Base-by-base conservation (phyloP, 2,113 vertebrate species). In the Garra rufa region DNA sequence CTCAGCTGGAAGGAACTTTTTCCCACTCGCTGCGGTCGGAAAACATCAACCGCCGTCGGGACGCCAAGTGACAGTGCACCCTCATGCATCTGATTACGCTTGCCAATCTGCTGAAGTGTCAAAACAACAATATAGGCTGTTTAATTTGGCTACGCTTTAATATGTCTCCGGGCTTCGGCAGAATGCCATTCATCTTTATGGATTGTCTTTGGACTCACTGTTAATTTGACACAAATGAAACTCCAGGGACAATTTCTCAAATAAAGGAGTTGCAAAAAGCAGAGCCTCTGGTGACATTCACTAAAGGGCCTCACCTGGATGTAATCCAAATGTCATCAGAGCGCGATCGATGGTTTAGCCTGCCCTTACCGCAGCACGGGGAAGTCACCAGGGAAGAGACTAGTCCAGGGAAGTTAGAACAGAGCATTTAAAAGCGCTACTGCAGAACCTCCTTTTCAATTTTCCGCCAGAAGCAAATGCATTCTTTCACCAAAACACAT, bases 161-260 rank as follows among this genome's bases (percentile, higher is more conserved):
- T 87, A 65, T 83, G 76, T 85, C 79, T 65, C 24, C 28, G 24
- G 48, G 57, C 44, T 71, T 59, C 70, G 55, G 81, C 81, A 69
- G 71, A 81, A 77, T 59, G 83, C 30, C 75, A 78, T 59, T 48
- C 19, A 65, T 43, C 67, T 52, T 52, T 55, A 86, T 88, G 83
- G 86, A 89, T 89, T 88, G 87, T 84, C 82, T 76, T 79, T 73
- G 50, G 81, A 50, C 38, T 81, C 65, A 28, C 82, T 41, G 85
- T 81, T 90, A 88, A 84, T 88, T 90, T 76, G 79, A 89, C 77
- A 48, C 78, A 89, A 89, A 89, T 88, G 76, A 89, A 88, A 87
- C 84, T 73, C 82, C 81, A 83, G 85, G 85, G 86, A 85, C 87
- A 85, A 83, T 87, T 87, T 89, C 75, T 88, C 76, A 44, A 84